Percentiles rank a stretch among this genome's conserved stretches.
These are phyloP conservation scores for Lepidurus apus DNA, from an alignment of 1,140 invertebrate species.

Conservation along the genomic window DNA sequence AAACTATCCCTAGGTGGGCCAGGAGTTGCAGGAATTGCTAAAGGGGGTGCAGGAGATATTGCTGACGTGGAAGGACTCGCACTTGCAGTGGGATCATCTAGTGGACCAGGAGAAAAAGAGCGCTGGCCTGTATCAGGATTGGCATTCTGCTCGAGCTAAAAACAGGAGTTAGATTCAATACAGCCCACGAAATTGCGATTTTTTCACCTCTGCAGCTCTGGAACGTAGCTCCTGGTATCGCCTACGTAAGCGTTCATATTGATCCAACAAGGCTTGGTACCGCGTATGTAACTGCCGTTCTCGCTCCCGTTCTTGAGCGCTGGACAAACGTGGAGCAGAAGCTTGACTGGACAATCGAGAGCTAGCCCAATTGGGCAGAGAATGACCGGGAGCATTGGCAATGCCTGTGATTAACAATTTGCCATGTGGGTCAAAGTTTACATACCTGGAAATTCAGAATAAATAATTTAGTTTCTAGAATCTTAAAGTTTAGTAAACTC, in stretches of 20 bases:
- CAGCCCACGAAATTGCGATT: not conserved
- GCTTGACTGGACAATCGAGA: constrained; percentile 33
- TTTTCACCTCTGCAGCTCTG: constrained; percentile 30
- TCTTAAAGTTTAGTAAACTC: constrained; percentile 36
- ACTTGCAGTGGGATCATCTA: not conserved
- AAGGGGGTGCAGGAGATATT: not conserved
- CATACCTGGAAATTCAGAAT: constrained; percentile 57
- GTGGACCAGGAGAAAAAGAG: not conserved
- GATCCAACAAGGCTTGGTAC: constrained; percentile 32
- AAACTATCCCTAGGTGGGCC: not conserved
- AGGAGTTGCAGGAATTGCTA: not conserved
- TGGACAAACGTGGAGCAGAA: constrained; percentile 35
- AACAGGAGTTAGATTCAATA: not conserved
- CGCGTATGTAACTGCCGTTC: constrained; percentile 32
- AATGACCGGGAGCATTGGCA: constrained; percentile 52
- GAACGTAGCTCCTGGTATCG: constrained; percentile 32
- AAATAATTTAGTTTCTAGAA: not conserved
- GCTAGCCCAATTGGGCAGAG: not conserved
- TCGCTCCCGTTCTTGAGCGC: constrained; percentile 29
- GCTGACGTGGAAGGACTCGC: not conserved
- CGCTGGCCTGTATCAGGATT: not conserved
- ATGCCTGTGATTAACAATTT: constrained; percentile 80
- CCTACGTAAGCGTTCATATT: constrained; percentile 32
- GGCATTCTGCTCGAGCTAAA: not conserved
- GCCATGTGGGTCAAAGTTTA: constrained; percentile 75